phyloP scores from a whole-genome alignment of 2,888 invertebrate genomes.

The Pachliopta kotzebuea region DNA sequence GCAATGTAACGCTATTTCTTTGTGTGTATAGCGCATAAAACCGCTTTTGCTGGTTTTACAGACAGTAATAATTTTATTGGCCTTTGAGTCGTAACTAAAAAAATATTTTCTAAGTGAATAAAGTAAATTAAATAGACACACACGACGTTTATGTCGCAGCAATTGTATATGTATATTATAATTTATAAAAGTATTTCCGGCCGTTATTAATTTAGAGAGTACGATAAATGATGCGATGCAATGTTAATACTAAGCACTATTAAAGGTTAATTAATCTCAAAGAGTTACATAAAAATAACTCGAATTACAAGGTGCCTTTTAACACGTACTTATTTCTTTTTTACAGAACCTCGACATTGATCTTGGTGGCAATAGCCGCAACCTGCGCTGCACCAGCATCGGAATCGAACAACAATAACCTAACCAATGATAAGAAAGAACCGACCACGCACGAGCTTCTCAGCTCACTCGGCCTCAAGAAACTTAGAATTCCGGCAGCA shows the following conservation, averaged over 20 bases:
- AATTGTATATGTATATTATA: too few relatives aligned
- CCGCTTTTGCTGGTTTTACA: slow-evolving; percentile 25
- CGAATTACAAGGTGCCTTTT: background rate
- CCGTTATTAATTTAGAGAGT: background rate
- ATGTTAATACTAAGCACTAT: too few relatives aligned
- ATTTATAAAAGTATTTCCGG: background rate
- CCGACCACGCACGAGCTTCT: slow-evolving; percentile 84
- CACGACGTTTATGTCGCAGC: background rate
- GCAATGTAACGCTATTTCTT: slow-evolving; percentile 9
- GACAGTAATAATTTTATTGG: slow-evolving; percentile 24
- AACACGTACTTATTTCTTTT: slow-evolving; percentile 21
- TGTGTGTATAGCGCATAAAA: slow-evolving; percentile 14
- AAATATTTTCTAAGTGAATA: background rate
- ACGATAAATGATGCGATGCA: too few relatives aligned
- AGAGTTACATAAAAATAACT: too few relatives aligned
- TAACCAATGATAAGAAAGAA: slow-evolving; percentile 57
- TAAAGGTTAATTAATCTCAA: too few relatives aligned
- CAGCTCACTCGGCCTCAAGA: slow-evolving; percentile 87
- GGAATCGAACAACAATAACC: slow-evolving; percentile 49
- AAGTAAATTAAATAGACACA: slow-evolving; percentile 6
- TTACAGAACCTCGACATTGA: slow-evolving; percentile 53
- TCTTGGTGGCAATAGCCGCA: slow-evolving; percentile 53
- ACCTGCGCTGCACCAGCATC: slow-evolving; percentile 52
- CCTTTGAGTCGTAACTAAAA: slow-evolving; percentile 19
- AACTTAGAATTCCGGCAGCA: slow-evolving; percentile 86